Evolutionary conservation across 23 tunicate genomes (phyloP).

Genomic region (Styela plicata): DNA sequence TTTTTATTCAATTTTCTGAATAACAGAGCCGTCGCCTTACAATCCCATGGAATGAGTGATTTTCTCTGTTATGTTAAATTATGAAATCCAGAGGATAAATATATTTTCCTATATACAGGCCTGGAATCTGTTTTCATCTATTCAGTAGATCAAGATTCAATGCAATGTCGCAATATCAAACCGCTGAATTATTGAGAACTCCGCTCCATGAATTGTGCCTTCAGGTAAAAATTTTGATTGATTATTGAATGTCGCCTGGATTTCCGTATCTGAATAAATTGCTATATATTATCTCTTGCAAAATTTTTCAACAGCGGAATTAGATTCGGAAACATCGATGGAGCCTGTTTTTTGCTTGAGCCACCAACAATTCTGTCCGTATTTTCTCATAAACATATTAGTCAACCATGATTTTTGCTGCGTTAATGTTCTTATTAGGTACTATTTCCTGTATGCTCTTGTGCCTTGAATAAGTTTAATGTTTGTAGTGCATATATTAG

Average conservation of each 20-base stretch:
- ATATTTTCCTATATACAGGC: slow-evolving; percentile 24
- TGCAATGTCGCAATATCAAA: slow-evolving; percentile 51
- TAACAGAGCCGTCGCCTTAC: background rate
- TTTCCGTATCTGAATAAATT: too few species aligned
- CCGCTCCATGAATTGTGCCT: slow-evolving; percentile 89
- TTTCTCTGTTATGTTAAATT: background rate
- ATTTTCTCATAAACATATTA: too few species aligned
- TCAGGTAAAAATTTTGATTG: slow-evolving; percentile 69
- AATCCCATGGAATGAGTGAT: background rate
- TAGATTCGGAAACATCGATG: too few species aligned
- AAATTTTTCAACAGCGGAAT: too few species aligned
- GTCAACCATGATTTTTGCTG: too few species aligned
- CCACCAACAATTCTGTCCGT: too few species aligned
- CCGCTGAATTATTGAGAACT: slow-evolving; percentile 68
- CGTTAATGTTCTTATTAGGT: too few species aligned
- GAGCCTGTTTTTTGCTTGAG: too few species aligned
- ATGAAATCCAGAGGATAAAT: too few species aligned
- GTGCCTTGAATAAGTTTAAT: background rate
- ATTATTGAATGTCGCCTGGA: too few species aligned
- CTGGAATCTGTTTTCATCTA: slow-evolving; percentile 83
- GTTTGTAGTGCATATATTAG: background rate
- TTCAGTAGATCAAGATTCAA: slow-evolving; percentile 43
- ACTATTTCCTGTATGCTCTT: too few species aligned
- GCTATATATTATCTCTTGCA: too few species aligned
- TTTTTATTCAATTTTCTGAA: background rate